phyloP scores from a whole-genome alignment of 2,888 invertebrate genomes.

The Minunthozetes semirufus region DNA sequence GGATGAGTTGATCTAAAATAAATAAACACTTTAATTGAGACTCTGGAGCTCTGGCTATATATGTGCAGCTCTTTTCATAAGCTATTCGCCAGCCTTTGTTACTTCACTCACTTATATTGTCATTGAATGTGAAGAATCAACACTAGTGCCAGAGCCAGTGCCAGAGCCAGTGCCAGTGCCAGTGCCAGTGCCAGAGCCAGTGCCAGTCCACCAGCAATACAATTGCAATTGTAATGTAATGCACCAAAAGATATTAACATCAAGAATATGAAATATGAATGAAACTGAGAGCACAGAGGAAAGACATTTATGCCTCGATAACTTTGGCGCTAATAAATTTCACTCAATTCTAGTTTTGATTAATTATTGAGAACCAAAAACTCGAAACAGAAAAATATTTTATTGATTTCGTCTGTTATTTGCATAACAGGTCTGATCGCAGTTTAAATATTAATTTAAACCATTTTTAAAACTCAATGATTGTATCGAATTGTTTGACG shows the following conservation, averaged over 20 bases:
- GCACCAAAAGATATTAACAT: not conserved
- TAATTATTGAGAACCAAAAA: not conserved
- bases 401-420: not conserved
- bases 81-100: not conserved
- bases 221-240: not conserved
- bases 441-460: not conserved
- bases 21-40: slow-evolving; percentile 31
- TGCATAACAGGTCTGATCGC: slow-evolving; percentile 6
- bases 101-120: not conserved
- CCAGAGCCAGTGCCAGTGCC: too few relatives aligned
- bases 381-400: not conserved
- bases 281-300: not conserved
- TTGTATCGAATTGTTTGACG: too few relatives aligned
- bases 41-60: not conserved
- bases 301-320: not conserved
- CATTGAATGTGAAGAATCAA: not conserved
- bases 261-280: not conserved
- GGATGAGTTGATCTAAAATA: slow-evolving; percentile 24
- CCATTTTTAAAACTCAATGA: not conserved
- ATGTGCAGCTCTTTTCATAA: not conserved
- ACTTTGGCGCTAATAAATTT: not conserved
- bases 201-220: too few relatives aligned
- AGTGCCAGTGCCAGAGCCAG: too few relatives aligned
- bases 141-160: too few relatives aligned
- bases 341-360: not conserved